phyloP scores from a whole-genome alignment of 2,113 vertebrate genomes.

The Pygoscelis antarcticus region DNA sequence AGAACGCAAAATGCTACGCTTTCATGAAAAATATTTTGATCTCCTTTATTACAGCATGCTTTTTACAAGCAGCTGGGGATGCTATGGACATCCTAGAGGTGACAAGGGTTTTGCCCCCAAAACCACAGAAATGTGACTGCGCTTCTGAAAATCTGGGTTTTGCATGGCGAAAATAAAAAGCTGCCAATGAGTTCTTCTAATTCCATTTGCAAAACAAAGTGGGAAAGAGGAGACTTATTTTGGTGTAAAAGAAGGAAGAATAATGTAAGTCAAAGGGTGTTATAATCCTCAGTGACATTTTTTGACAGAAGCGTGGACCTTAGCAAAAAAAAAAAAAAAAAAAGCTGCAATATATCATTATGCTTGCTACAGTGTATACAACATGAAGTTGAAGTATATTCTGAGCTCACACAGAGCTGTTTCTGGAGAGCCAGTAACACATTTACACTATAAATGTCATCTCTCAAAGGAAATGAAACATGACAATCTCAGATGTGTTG shows the following conservation, averaged over 20 bases:
- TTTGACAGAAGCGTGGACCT: background rate
- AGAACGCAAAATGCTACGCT: background rate
- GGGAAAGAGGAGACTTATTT: background rate
- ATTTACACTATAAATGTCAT: constrained; percentile 1
- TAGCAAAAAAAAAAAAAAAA: background rate
- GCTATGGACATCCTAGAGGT: background rate
- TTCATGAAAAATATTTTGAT: background rate
- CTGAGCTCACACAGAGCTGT: background rate
- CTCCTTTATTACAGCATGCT: background rate
- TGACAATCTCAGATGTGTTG: background rate
- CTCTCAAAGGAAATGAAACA: constrained; percentile 15
- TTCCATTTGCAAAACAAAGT: background rate
- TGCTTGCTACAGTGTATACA: background rate
- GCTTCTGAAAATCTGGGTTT: background rate
- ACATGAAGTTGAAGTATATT: background rate
- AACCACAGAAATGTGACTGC: background rate
- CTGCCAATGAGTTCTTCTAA: background rate
- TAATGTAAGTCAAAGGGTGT: background rate
- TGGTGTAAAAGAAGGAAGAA: background rate
- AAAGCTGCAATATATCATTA: background rate
- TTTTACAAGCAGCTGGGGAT: background rate
- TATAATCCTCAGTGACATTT: background rate
- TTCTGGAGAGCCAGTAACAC: background rate
- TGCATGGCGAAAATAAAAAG: background rate
- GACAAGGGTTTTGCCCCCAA: background rate